These are phyloP conservation scores for Prietella phreatophila DNA, from an alignment of 2,113 vertebrate genomes.

Conservation along the genomic window DNA sequence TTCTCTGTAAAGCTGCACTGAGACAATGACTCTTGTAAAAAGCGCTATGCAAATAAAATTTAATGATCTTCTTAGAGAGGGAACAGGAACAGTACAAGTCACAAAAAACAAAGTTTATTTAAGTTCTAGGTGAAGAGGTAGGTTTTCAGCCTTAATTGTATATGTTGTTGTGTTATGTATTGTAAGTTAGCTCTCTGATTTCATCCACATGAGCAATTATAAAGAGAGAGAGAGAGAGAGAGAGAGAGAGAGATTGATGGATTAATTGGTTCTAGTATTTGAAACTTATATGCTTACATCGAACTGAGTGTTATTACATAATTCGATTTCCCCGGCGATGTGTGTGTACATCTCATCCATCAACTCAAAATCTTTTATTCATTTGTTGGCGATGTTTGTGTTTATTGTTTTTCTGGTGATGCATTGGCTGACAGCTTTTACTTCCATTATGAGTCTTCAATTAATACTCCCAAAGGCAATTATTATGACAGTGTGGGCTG, in stretches of 20 bases:
- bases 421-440: slow-evolving; percentile 67
- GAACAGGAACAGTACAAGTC: neutral
- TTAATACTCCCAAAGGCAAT: slow-evolving; percentile 73
- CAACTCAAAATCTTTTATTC: slow-evolving; percentile 50
- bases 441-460: slow-evolving; percentile 71
- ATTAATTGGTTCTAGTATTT: slow-evolving; percentile 63
- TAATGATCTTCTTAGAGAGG: neutral
- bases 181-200: neutral
- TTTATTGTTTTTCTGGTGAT: slow-evolving; percentile 62
- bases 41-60: too few relatives aligned
- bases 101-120: neutral
- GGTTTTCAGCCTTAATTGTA: neutral
- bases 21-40: too few relatives aligned
- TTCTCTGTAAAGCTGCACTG: too few relatives aligned
- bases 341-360: slow-evolving; percentile 17
- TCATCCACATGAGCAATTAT: neutral
- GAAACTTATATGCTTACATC: slow-evolving; percentile 55
- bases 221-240: slow-evolving; percentile 32
- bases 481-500: slow-evolving; percentile 68
- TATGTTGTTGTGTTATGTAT: neutral
- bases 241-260: slow-evolving; percentile 57
- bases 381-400: slow-evolving; percentile 64
- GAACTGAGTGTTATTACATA: slow-evolving; percentile 67
- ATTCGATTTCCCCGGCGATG: slow-evolving; percentile 60
- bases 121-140: neutral